Conservation (phyloP, 2,888 invertebrate genomes). For the Ecliptopera silaceata region DNA sequence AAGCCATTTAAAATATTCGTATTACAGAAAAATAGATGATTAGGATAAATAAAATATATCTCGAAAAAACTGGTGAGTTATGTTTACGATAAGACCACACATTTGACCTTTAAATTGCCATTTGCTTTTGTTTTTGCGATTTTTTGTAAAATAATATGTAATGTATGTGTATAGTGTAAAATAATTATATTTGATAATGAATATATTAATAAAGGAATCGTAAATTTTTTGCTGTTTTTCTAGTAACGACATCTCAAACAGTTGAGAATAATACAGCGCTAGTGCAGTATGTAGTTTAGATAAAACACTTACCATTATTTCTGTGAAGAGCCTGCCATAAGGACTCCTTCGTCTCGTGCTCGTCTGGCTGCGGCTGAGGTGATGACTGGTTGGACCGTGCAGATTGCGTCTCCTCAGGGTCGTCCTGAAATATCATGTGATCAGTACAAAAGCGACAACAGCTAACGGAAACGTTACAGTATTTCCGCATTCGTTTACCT, state of each 20-base stretch:
- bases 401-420: slow-evolving; percentile 78
- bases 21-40: too few relatives aligned
- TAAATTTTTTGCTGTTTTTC: not conserved
- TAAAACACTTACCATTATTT: slow-evolving; percentile 77
- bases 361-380: slow-evolving; percentile 68
- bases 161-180: too few relatives aligned
- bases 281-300: not conserved
- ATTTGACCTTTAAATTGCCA: too few relatives aligned
- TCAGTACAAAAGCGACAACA: slow-evolving; percentile 5
- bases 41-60: too few relatives aligned
- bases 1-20: too few relatives aligned
- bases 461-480: not conserved
- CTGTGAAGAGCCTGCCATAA: slow-evolving; percentile 80
- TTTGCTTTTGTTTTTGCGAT: too few relatives aligned
- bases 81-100: too few relatives aligned
- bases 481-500: slow-evolving; percentile 50
- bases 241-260: not conserved
- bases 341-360: slow-evolving; percentile 79
- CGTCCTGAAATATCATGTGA: slow-evolving; percentile 55
- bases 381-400: slow-evolving; percentile 75
- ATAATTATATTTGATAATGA: too few relatives aligned
- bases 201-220: too few relatives aligned
- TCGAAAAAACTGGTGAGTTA: too few relatives aligned
- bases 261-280: not conserved
- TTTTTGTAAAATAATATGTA: too few relatives aligned